Conservation (phyloP, 2,797 vertebrate genomes). For the Lepilemur septentrionalis region DNA sequence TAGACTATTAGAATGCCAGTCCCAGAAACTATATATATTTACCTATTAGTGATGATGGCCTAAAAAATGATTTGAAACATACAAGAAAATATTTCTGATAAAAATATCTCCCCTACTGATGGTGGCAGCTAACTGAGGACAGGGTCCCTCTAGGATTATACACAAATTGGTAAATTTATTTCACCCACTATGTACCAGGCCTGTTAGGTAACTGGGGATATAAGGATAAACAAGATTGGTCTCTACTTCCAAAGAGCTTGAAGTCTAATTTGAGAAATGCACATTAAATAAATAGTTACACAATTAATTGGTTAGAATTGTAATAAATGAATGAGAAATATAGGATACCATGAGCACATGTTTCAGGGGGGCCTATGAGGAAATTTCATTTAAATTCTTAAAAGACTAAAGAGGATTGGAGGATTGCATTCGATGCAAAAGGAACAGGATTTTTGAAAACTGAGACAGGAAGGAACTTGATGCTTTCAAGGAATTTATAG, state of each 20-base stretch:
- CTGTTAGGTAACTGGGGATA: background rate
- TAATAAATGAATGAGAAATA: background rate
- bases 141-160: background rate
- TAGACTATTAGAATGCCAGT: background rate
- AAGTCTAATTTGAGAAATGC: background rate
- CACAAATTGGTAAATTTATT: background rate
- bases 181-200: background rate
- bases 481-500: background rate
- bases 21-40: background rate
- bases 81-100: background rate
- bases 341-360: background rate
- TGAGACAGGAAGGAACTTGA: background rate
- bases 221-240: background rate
- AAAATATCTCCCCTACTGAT: background rate
- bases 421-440: background rate
- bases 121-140: background rate
- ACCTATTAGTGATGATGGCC: background rate
- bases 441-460: background rate
- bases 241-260: background rate
- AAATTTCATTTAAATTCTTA: background rate
- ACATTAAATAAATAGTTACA: background rate
- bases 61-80: background rate
- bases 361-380: background rate
- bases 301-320: background rate
- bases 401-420: background rate